Evolutionary conservation across 2,888 invertebrate genomes (phyloP).

Genomic region (Rhingia campestris): DNA sequence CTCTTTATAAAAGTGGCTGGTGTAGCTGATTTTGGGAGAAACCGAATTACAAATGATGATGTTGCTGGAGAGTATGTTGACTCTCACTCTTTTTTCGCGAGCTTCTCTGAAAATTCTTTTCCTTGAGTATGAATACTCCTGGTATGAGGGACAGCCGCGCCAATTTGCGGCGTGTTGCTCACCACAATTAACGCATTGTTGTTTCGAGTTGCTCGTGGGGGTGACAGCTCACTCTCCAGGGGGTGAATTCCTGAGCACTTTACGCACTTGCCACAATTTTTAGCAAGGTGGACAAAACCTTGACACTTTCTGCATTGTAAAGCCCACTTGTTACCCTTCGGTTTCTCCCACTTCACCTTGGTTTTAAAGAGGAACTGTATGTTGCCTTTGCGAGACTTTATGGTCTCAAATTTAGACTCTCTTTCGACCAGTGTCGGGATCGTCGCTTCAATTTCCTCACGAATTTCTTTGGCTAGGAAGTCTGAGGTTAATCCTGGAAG

Average conservation of each 20-base stretch:
- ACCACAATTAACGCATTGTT: not conserved
- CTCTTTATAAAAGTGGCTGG: not conserved
- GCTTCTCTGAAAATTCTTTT: not conserved
- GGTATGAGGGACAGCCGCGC: not conserved
- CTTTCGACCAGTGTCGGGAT: too few species aligned
- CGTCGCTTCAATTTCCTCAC: too few species aligned
- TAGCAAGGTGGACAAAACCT: not conserved
- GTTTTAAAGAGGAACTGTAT: constrained; percentile 4
- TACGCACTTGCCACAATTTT: not conserved
- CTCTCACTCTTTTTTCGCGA: not conserved
- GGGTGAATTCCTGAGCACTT: not conserved
- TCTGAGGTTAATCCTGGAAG: too few species aligned
- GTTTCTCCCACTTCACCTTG: not conserved
- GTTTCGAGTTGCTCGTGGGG: not conserved
- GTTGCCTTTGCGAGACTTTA: not conserved
- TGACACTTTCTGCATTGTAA: constrained; percentile 4
- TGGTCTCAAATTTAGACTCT: not conserved
- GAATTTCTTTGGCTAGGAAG: too few species aligned
- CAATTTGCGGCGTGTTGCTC: not conserved
- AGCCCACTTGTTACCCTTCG: constrained; percentile 4
- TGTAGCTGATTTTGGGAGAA: not conserved
- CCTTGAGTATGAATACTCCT: too few species aligned
- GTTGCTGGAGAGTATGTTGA: not conserved
- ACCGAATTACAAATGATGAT: too few species aligned
- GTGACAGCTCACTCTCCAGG: not conserved